Base-by-base conservation (phyloP, 2,888 invertebrate species). In the Parasteatoda lunata region DNA sequence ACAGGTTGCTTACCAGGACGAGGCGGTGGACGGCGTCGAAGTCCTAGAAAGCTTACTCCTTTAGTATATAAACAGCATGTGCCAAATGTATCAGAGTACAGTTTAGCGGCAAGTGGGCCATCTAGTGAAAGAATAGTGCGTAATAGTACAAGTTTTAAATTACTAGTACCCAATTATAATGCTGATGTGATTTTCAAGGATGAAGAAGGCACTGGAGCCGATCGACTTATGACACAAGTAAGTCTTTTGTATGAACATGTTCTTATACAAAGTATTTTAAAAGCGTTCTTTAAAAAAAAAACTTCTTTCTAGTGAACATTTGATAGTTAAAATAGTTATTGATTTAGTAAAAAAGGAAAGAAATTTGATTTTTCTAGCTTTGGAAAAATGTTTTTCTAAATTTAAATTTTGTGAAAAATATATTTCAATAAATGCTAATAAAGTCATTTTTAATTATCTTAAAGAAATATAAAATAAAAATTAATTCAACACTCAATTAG, bases 181-280 rank as follows among this genome's bases (percentile, higher is more conserved):
- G 94, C 95, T 92, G 97, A 98, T 94, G 98, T 98, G 92, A 95
- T 97, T 91, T 98, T 98, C 93, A 96, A 96, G 93, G 98, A 98
- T 93, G 98, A 98, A 92, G 98, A 98, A 92, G 97, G 98, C 89
- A 98, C 97, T 77, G 98, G 98, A 65, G 98, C 97, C 88, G 98
- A 98, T 93, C 94, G 98, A 89, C 94, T 98, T 89, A 98, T 98
- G 98, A 97, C 98, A 89, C 96, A 97, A 97, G 98, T 98, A 94
- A 94, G 95, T 93, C 3, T 2, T 5, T 3, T 59, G 8, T 30
- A 30, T 30, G 30, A 30, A 30, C 30, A 30, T 30, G 0, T 30
- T 30, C 0, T 30, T 30, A 30, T 30, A 30, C 30, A 30, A 30
- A 30, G 30, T 30, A 30, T 30, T 30, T 30, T 30, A 30, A 30